Evolutionary conservation across 2,797 vertebrate genomes (phyloP).

Genomic region (Lycodopsis pacificus): DNA sequence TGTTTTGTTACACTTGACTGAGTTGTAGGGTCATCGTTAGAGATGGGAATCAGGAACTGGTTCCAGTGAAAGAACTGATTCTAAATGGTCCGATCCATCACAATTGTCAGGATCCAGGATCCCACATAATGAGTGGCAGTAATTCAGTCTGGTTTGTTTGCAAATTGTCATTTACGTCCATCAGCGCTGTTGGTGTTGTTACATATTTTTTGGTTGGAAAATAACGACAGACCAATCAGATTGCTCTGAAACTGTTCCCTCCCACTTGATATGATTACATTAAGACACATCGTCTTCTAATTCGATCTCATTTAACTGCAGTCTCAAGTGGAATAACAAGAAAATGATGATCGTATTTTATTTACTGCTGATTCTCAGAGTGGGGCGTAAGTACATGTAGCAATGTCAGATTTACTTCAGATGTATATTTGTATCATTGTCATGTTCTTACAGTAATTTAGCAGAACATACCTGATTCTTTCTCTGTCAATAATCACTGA

Average conservation of each 20-base stretch:
- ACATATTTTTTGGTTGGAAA: conserved; percentile 4
- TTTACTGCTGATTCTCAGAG: conserved; percentile 6
- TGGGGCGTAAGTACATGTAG: neutral
- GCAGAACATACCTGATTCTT: neutral
- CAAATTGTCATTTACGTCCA: no score
- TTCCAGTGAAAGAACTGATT: no score
- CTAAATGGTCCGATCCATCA: no score
- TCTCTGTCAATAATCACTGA: neutral
- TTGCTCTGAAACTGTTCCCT: conserved; percentile 16
- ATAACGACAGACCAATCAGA: conserved; percentile 45
- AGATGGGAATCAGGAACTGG: no score
- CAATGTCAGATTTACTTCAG: neutral
- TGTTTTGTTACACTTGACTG: no score
- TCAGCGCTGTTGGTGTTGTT: neutral
- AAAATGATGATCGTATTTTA: conserved; percentile 24
- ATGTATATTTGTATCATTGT: neutral
- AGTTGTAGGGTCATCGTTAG: no score
- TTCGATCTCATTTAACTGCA: neutral
- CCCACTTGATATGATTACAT: conserved; percentile 36
- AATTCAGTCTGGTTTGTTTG: no score
- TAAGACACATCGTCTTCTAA: neutral
- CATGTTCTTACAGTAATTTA: neutral
- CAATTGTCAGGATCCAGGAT: no score
- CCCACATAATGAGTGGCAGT: no score
- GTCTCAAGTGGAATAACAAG: neutral